These are phyloP conservation scores for Piaya cayana DNA, from an alignment of 2,113 vertebrate species.

Conservation along the genomic window DNA sequence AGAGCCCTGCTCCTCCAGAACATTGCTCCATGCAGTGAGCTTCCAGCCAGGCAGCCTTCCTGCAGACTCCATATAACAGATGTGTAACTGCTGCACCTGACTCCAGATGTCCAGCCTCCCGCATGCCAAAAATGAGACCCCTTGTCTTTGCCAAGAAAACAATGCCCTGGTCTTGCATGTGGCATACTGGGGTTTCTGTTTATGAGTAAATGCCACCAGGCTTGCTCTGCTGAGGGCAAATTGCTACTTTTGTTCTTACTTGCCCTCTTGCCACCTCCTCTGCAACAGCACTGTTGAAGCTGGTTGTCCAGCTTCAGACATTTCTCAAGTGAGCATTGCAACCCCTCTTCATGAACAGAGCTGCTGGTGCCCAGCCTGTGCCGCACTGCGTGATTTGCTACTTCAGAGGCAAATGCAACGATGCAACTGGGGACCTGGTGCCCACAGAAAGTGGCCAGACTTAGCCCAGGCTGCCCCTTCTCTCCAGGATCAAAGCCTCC, in stretches of 20 bases:
- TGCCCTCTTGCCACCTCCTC: background rate
- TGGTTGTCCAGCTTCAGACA: rapidly evolving
- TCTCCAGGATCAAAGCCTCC: background rate
- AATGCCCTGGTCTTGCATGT: background rate
- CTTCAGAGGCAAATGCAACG: background rate
- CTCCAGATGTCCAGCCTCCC: background rate
- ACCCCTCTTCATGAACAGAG: background rate
- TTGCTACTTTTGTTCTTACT: background rate
- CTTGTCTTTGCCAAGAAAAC: background rate
- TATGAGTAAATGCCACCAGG: background rate
- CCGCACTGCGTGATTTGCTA: rapidly evolving
- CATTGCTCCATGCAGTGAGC: background rate
- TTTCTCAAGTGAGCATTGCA: background rate
- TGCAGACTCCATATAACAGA: rapidly evolving
- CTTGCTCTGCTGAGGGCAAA: background rate
- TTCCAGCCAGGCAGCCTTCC: background rate
- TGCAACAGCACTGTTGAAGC: rapidly evolving
- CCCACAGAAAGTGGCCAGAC: background rate
- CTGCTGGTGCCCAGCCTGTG: background rate
- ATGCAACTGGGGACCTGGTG: background rate
- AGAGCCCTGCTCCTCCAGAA: rapidly evolving
- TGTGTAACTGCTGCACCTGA: background rate
- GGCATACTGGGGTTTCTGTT: background rate
- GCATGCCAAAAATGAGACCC: background rate
- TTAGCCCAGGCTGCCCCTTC: background rate